Conservation (phyloP, 30 jellyfish, hydroid and myxozoan species). For the Chrysaora quinquecirrha region DNA sequence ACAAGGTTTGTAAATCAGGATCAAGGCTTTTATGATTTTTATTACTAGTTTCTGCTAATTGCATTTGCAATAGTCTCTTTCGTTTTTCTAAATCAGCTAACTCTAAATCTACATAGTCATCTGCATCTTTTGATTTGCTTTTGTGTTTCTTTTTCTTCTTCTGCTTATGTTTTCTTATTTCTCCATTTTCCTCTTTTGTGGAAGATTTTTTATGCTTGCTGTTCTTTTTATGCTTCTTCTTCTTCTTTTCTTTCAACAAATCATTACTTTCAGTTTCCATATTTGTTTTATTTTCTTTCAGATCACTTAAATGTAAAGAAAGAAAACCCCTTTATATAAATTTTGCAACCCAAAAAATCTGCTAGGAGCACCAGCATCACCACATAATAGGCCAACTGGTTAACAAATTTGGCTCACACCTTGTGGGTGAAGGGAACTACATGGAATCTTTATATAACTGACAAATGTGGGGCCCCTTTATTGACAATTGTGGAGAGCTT, state of each 20-base stretch:
- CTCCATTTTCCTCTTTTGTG: constrained; percentile 20
- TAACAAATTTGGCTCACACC: too few relatives aligned
- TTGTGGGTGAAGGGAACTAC: too few relatives aligned
- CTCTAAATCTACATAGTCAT: constrained; percentile 69
- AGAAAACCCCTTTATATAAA: too few relatives aligned
- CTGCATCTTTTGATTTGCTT: constrained; percentile 24
- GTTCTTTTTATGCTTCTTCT: constrained; percentile 63
- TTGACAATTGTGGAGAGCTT: too few relatives aligned
- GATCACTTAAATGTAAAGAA: background rate
- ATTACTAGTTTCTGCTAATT: constrained; percentile 70
- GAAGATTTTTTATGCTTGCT: constrained; percentile 50
- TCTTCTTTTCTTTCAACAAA: constrained; percentile 25
- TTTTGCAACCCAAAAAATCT: too few relatives aligned
- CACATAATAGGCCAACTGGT: too few relatives aligned
- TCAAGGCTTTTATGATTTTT: background rate
- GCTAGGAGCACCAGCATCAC: too few relatives aligned
- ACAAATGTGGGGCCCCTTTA: too few relatives aligned
- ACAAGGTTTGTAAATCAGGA: background rate
- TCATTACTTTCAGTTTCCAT: background rate
- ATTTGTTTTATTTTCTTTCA: background rate
- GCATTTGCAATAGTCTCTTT: constrained; percentile 66
- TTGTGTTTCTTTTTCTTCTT: constrained; percentile 63
- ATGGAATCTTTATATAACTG: too few relatives aligned
- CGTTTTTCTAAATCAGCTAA: constrained; percentile 82
- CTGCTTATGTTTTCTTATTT: constrained; percentile 41